Evolutionary conservation across 2,113 vertebrate species (phyloP).

Genomic region (Recurvirostra avosetta): DNA sequence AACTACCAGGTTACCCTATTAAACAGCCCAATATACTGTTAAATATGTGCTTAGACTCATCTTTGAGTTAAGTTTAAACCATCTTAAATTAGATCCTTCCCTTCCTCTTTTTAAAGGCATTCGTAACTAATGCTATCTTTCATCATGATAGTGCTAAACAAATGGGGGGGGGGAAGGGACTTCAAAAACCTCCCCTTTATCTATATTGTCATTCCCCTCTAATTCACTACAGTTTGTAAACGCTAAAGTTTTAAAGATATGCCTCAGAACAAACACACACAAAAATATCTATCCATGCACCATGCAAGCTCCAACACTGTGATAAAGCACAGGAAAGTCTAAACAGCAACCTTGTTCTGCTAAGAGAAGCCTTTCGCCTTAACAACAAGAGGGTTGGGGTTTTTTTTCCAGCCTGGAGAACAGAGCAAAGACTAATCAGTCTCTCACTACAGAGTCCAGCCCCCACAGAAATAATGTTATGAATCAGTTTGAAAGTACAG

Average conservation of each 20-base stretch:
- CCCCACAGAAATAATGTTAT: not conserved
- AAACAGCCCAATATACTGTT: not conserved
- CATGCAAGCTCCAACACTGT: not conserved
- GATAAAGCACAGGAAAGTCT: not conserved
- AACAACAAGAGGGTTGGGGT: not conserved
- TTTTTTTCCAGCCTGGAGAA: not conserved
- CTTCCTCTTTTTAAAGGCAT: not conserved
- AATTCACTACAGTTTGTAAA: not conserved
- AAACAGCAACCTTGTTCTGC: not conserved
- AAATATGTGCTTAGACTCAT: not conserved
- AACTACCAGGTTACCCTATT: not conserved
- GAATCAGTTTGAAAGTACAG: not conserved
- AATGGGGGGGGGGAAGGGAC: not conserved
- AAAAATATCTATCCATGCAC: rapidly evolving
- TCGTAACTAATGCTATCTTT: not conserved
- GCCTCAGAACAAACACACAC: not conserved
- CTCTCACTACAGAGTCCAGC: not conserved
- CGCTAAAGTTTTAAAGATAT: rapidly evolving
- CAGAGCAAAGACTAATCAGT: not conserved
- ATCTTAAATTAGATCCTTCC: not conserved
- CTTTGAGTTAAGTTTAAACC: not conserved
- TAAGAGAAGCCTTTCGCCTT: not conserved
- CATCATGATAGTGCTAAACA: not conserved
- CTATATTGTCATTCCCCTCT: not conserved
- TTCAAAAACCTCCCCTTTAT: not conserved